Base-by-base conservation (phyloP, 2,888 invertebrate species). In the Deilephila elpenor region DNA sequence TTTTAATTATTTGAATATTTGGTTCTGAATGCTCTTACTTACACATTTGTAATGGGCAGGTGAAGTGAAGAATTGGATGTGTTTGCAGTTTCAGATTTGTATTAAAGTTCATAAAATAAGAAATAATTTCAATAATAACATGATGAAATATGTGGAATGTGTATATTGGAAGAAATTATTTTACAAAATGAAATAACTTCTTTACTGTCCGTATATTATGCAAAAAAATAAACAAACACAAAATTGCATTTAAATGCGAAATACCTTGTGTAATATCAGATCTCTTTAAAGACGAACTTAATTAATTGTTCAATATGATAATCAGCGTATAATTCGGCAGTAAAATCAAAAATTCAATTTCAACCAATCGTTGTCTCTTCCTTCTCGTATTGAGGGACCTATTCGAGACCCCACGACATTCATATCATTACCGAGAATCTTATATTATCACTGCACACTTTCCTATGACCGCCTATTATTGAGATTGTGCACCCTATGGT, bases 301-400 rank as follows among this genome's bases (percentile, higher is more conserved):
- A 71, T 37, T 71, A 59, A 71, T 71, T 71, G n/a, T 71, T 71
- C 59, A 20, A 62, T 59, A 56, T 74, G 62, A 70, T 75, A 73
- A 75, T 73, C 51, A 71, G 72, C 14, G n/a, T 51, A 34, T 44
- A 59, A 64, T 62, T 71, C 20, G 60, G 8, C 25, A 61, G 8
- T 64, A 20, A 64, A 37, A 64, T 64, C n/a, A 44, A 37, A 64
- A 64, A 37, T 17, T 73, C 37, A 64, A 64, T 64, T 64, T 37
- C 37, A n/a, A 64, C 37, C 3, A 64, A 37, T 61, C 61, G n/a
- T 34, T 32, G 34, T 64, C 37, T 64, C n/a, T 64, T 64, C 37
- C 64, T 64, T 64, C 64, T 64, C 64, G 37, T 64, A 7, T 37
- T 11, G 20, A 8, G 11, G n/a, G 8, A 0, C 17, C 20, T 37